phyloP scores from a whole-genome alignment of 2,888 invertebrate genomes.

The Amiota communis region DNA sequence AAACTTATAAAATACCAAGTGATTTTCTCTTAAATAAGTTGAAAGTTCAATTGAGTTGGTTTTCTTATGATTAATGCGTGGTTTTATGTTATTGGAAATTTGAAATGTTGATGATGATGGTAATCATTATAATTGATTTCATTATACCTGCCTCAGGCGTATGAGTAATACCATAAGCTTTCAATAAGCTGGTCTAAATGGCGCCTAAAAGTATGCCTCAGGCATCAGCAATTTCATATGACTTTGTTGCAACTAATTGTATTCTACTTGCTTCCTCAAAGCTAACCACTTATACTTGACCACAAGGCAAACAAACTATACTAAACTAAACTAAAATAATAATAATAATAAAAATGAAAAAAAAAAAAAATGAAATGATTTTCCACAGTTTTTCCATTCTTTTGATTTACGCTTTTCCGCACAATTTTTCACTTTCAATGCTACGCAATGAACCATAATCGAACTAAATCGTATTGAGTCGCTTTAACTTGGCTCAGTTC shows the following conservation, averaged over 20 bases:
- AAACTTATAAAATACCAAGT: not conserved
- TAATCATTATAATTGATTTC: too few relatives aligned
- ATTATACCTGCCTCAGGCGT: not conserved
- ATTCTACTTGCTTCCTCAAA: too few relatives aligned
- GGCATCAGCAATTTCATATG: not conserved
- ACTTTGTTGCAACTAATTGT: not conserved
- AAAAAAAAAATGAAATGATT: too few relatives aligned
- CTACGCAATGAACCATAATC: too few relatives aligned
- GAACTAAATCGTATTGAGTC: too few relatives aligned
- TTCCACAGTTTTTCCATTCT: too few relatives aligned
- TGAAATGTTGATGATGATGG: not conserved
- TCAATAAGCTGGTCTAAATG: not conserved
- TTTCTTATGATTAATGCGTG: slow-evolving; percentile 3
- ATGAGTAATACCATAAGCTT: not conserved
- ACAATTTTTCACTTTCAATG: slow-evolving; percentile 1
- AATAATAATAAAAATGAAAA: too few relatives aligned
- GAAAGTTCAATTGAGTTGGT: not conserved
- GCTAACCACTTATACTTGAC: too few relatives aligned
- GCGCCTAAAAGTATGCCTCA: not conserved
- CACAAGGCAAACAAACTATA: too few relatives aligned
- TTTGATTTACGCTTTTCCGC: slow-evolving; percentile 4
- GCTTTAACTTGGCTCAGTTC: too few relatives aligned
- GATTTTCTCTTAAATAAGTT: not conserved
- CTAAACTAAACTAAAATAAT: too few relatives aligned
- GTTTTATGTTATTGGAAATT: not conserved